Conservation (phyloP, 92 coral and sea anemone species). For the Porites divaricata region DNA sequence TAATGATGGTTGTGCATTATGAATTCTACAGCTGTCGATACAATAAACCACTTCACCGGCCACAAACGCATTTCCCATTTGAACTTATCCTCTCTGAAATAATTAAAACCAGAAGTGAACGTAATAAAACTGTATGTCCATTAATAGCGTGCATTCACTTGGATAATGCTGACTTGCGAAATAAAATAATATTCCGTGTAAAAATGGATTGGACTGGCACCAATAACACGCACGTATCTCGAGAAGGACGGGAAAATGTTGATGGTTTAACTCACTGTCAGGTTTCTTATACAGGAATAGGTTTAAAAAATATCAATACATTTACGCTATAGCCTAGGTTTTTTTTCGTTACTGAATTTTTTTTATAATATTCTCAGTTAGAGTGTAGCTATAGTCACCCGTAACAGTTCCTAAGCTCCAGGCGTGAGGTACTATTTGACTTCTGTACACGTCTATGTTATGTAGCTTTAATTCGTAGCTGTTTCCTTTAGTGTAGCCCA, state of each 20-base stretch:
- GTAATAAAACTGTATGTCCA: neutral
- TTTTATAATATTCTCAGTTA: no score
- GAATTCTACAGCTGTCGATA: neutral
- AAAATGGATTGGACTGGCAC: no score
- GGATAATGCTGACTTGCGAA: neutral
- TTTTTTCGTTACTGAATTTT: no score
- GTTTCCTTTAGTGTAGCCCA: neutral
- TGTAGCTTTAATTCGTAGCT: neutral
- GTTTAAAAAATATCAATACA: no score
- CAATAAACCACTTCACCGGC: constrained; percentile 38
- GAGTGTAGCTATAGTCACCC: neutral
- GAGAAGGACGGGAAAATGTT: no score
- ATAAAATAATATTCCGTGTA: no score
- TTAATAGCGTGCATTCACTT: neutral
- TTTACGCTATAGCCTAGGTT: no score
- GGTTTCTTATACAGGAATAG: no score
- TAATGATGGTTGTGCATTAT: constrained; percentile 41
- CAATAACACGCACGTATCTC: no score
- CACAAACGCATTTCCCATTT: constrained; percentile 46
- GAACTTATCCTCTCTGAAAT: neutral
- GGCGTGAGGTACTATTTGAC: neutral
- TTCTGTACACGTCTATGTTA: constrained; percentile 26
- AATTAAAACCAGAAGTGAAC: neutral
- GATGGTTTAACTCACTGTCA: no score
- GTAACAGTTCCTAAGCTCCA: neutral